Percentiles rank a stretch among this genome's conserved stretches.
These are phyloP conservation scores for Nomada ruficornis DNA, from an alignment of 2,888 invertebrate species.

Conservation along the genomic window DNA sequence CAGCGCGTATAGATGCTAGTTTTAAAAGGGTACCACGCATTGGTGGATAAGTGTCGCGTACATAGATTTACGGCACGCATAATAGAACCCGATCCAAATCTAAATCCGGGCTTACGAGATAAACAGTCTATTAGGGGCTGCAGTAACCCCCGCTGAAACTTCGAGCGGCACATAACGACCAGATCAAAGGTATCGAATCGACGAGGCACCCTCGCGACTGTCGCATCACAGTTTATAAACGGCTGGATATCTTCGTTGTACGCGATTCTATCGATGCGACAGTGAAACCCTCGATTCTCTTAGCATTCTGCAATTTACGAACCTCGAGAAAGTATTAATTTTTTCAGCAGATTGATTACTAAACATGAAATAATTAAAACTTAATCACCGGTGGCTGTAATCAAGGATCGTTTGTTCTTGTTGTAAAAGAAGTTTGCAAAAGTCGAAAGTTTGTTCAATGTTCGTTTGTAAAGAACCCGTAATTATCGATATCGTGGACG, in stretches of 20 bases:
- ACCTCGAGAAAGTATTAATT: neutral
- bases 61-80: slow-evolving; percentile 48
- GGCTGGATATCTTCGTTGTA: slow-evolving; percentile 28
- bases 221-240: slow-evolving; percentile 66
- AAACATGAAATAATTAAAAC: neutral
- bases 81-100: slow-evolving; percentile 74
- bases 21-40: slow-evolving; percentile 8
- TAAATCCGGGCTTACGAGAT: slow-evolving; percentile 81
- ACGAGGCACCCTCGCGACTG: slow-evolving; percentile 64
- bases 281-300: slow-evolving; percentile 8
- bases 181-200: slow-evolving; percentile 81
- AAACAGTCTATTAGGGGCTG: slow-evolving; percentile 79
- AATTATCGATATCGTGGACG: slow-evolving; percentile 18
- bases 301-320: neutral
- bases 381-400: neutral
- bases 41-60: neutral
- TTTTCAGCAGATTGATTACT: neutral
- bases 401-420: neutral
- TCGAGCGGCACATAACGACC: slow-evolving; percentile 71
- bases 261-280: slow-evolving; percentile 26
- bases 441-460: neutral
- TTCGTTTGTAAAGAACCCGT: neutral
- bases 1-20: neutral
- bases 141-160: slow-evolving; percentile 65
- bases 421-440: neutral